Conservation (phyloP, 2,113 vertebrate genomes). For the Eptesicus fuscus region DNA sequence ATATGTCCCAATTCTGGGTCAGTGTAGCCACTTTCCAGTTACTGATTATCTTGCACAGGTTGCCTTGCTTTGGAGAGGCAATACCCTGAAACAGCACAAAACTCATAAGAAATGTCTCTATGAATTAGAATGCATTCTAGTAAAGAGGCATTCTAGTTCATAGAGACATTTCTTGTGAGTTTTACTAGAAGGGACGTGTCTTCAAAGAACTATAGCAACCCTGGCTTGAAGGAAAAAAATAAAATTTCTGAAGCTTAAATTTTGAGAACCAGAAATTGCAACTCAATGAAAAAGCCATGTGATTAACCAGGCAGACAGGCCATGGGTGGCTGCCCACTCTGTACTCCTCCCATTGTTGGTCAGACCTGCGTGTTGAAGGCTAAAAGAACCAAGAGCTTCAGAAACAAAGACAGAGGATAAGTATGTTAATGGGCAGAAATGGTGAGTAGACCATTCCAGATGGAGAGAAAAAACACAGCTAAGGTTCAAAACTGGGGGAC, state of each 20-base stretch:
- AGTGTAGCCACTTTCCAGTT: not conserved
- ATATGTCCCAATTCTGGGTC: not conserved
- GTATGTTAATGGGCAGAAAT: not conserved
- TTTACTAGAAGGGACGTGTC: not conserved
- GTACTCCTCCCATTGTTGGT: accelerated
- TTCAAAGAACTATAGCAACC: not conserved
- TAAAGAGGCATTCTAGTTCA: not conserved
- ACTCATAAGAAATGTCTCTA: too few species aligned
- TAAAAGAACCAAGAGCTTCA: not conserved
- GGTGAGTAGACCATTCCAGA: not conserved
- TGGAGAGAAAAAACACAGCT: not conserved
- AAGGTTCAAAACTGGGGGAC: not conserved
- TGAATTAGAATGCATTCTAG: not conserved
- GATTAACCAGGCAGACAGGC: not conserved
- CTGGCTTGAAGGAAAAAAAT: not conserved
- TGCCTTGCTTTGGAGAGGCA: not conserved
- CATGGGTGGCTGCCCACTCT: not conserved
- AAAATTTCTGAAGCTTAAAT: not conserved
- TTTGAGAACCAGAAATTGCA: slow-evolving; percentile 17
- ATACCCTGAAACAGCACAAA: too few species aligned
- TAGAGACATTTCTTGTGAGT: not conserved
- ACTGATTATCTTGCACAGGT: not conserved
- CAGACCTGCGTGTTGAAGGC: not conserved
- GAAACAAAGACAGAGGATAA: not conserved
- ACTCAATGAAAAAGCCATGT: not conserved